These are phyloP conservation scores for Eristalinus aeneus DNA, from an alignment of 2,888 invertebrate species.

Conservation along the genomic window DNA sequence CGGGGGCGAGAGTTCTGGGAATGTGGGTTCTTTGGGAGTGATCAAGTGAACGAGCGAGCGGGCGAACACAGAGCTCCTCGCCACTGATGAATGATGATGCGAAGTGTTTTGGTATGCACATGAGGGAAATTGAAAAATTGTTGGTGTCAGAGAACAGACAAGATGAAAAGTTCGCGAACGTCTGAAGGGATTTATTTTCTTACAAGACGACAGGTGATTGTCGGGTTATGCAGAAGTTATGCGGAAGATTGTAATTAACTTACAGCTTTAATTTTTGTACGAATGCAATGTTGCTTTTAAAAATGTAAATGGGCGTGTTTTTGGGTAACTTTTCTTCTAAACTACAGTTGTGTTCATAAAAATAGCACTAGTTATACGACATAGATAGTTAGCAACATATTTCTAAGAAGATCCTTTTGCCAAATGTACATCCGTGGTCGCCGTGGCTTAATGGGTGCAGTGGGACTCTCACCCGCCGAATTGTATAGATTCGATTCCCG, in stretches of 20 bases:
- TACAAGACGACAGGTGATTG: not conserved
- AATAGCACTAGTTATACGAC: too few species aligned
- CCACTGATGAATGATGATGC: conserved; percentile 45
- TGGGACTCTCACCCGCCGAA: too few species aligned
- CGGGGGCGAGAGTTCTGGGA: not conserved
- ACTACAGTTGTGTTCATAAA: too few species aligned
- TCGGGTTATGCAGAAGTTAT: not conserved
- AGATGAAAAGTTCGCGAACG: conserved; percentile 1
- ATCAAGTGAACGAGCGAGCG: not conserved
- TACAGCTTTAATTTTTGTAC: too few species aligned
- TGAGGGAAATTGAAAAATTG: conserved; percentile 26
- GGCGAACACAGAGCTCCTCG: not conserved
- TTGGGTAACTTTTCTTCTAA: too few species aligned
- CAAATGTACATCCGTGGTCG: too few species aligned
- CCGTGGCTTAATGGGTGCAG: too few species aligned
- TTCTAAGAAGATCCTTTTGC: too few species aligned
- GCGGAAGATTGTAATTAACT: not conserved
- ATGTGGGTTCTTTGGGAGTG: not conserved
- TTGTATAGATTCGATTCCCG: too few species aligned
- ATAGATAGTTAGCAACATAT: too few species aligned
- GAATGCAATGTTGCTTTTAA: too few species aligned
- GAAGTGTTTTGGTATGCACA: conserved; percentile 28
- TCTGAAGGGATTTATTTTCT: not conserved
- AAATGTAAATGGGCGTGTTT: too few species aligned
- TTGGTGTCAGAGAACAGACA: conserved; percentile 4